Conservation (phyloP, 2,113 vertebrate genomes). For the Bufo gargarizans region DNA sequence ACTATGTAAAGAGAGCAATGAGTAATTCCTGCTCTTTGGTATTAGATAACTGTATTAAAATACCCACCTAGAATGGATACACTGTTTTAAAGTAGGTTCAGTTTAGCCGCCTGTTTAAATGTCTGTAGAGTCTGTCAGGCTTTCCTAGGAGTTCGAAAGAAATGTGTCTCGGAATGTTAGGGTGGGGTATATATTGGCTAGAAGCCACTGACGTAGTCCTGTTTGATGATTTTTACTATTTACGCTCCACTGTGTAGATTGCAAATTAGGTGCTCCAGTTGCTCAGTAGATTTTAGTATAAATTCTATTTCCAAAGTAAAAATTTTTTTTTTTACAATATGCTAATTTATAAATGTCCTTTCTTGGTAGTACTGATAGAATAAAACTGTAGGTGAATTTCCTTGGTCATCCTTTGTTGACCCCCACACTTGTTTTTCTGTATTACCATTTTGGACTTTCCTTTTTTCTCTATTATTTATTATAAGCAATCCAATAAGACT, state of each 20-base stretch:
- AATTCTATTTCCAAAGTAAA: not conserved
- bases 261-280: not conserved
- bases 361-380: no score
- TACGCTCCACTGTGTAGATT: not conserved
- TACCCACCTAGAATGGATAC: slow-evolving; percentile 34
- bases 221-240: slow-evolving; percentile 27
- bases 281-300: not conserved
- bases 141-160: slow-evolving; percentile 45
- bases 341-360: no score
- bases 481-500: no score
- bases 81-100: slow-evolving; percentile 35
- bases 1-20: slow-evolving; percentile 50
- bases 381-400: not conserved
- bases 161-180: slow-evolving; percentile 42
- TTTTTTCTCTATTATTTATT: no score
- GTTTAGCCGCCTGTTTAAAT: slow-evolving; percentile 20
- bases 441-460: not conserved
- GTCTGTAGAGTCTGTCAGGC: slow-evolving; percentile 39
- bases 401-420: not conserved
- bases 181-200: slow-evolving; percentile 8
- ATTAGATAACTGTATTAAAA: slow-evolving; percentile 48
- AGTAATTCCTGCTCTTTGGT: slow-evolving; percentile 46
- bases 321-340: not conserved
- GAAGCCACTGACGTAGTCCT: slow-evolving; percentile 16
- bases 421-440: not conserved